phyloP scores from a whole-genome alignment of 2,113 vertebrate genomes.

The Actenoides hombroni region DNA sequence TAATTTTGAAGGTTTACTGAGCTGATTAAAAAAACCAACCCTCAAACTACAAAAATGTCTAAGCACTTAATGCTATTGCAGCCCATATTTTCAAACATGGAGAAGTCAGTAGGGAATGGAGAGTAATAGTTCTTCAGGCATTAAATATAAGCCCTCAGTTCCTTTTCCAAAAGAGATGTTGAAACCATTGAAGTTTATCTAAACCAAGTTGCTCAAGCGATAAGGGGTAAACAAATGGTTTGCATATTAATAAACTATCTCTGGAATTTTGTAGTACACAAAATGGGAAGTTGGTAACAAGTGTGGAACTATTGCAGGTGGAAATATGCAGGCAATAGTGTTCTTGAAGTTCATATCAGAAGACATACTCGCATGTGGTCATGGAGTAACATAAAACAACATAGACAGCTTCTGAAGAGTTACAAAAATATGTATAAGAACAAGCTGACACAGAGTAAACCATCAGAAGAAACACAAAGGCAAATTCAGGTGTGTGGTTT shows the following conservation, averaged over 20 bases:
- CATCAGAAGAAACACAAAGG: constrained; percentile 79
- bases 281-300: neutral
- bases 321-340: constrained; percentile 84
- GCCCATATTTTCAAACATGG: neutral
- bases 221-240: neutral
- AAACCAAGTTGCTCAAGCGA: neutral
- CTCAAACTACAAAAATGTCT: neutral
- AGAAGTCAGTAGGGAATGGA: neutral
- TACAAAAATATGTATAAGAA: constrained; percentile 86
- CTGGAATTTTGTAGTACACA: neutral
- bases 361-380: constrained; percentile 85
- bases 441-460: constrained; percentile 85
- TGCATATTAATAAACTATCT: neutral
- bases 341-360: constrained; percentile 88
- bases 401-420: constrained; percentile 82
- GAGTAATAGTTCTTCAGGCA: neutral
- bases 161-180: neutral
- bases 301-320: constrained; percentile 82
- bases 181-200: neutral
- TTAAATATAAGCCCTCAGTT: neutral
- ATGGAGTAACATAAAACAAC: constrained; percentile 85
- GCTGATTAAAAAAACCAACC: neutral
- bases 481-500: constrained; percentile 83
- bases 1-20: neutral
- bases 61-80: neutral